These are phyloP conservation scores for Coleophora flavipennella DNA, from an alignment of 2,888 invertebrate species.

Conservation along the genomic window DNA sequence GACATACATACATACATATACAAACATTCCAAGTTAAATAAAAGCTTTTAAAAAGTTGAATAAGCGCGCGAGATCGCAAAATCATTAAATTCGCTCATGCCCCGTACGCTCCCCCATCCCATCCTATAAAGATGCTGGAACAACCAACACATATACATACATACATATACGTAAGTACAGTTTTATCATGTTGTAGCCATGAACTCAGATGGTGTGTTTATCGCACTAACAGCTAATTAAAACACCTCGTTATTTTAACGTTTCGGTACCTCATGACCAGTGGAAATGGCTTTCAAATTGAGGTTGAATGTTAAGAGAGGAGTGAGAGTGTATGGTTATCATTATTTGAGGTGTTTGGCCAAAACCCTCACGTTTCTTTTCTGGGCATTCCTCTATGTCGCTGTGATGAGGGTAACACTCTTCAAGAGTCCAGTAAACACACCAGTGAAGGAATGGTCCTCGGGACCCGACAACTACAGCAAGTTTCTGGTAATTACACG, in stretches of 20 bases:
- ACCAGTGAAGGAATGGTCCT: slow-evolving; percentile 48
- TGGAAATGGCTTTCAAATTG: slow-evolving; percentile 40
- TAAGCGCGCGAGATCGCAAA: slow-evolving; percentile 34
- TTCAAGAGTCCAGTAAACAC: slow-evolving; percentile 51
- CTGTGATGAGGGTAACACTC: slow-evolving; percentile 64
- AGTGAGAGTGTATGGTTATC: slow-evolving; percentile 43
- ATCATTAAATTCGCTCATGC: slow-evolving; percentile 69
- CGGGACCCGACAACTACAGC: slow-evolving; percentile 60
- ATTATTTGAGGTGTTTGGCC: slow-evolving; percentile 57
- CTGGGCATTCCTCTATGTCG: slow-evolving; percentile 59
- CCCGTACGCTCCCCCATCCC: slow-evolving; percentile 33
- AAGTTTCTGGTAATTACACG: slow-evolving; percentile 54
- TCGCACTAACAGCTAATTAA: too few relatives aligned
- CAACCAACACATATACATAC: slow-evolving; percentile 17
- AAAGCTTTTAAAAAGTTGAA: too few relatives aligned
- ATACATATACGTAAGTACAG: not conserved
- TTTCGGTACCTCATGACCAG: slow-evolving; percentile 43
- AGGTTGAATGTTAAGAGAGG: slow-evolving; percentile 17
- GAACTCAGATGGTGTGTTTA: too few relatives aligned
- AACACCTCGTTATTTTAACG: slow-evolving; percentile 2
- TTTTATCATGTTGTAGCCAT: too few relatives aligned
- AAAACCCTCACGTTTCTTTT: slow-evolving; percentile 61
- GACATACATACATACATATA: too few relatives aligned
- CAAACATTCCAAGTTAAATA: too few relatives aligned
- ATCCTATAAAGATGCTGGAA: slow-evolving; percentile 39